Base-by-base conservation (phyloP, 2,888 invertebrate genomes). In the Dryobotodes eremita region DNA sequence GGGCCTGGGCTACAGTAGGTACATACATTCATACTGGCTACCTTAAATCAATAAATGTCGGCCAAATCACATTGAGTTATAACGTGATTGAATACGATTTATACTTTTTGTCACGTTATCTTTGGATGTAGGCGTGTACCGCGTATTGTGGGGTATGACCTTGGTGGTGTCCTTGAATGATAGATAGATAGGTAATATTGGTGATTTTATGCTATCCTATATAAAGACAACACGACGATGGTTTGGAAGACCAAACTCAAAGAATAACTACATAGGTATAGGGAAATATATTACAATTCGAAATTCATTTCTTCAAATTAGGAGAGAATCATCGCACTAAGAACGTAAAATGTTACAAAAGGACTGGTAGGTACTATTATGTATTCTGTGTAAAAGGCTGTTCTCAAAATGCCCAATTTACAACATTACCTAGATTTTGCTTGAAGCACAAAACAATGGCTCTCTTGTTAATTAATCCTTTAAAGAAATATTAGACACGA, bases 41-140 rank as follows among this genome's bases (percentile, higher is more conserved):
- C 84, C 83, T 78, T 84, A 87, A 87, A 91, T 91, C 91, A 88
- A 91, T 91, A 91, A 89, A 65, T 64, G 75, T 83, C 57, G 75
- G 64, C 68, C 73, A 77, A 78, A 65, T 70, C 70, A 70, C 68
- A 74, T 73, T 50, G 57, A 50, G 59, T 68, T 83, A 61, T 61
- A 77, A 64, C 26, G 10, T 75, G 42, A 57, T 69, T 73, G 20
- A 55, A 68, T 71, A 55, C 17, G 61, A 65, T 69, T 65, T 61
- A 36, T 69, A 23, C 17, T 55, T 61, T 70, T 55, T 36, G 17
- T 46, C 23, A 42, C 17, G 20, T 77, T 36, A 23, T 64, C 10
- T n/a, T 64, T 71, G 26, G 26, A 57, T 64, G 53, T 36, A 61
- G 26, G 61, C 55, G 62, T 78, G 26, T 55, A 55, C 26, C 31